Evolutionary conservation across 30 jellyfish, hydroid and myxozoan species (phyloP), one percentile per base, ranked within the genome.

Genomic region (Aurelia aurita complex sp. Pacific): DNA sequence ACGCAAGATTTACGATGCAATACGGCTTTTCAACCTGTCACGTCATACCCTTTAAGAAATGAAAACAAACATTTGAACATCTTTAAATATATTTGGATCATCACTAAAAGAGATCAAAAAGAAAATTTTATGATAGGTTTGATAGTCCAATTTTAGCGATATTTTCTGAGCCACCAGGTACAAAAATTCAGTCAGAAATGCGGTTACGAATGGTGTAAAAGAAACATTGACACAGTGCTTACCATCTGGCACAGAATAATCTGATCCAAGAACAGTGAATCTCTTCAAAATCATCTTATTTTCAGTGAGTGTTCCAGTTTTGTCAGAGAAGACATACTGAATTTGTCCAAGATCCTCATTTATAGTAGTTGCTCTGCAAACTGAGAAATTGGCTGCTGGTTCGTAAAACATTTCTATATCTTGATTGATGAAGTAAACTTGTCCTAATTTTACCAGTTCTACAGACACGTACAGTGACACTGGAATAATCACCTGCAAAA

Each of bases 311-410:
- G 98, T 94, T 64, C 98, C 98, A 53, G 98, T 94, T 51, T 94
- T 94, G 74, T 94, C 99, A 0, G 98, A 90, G 72, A 95, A 95
- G 4, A 95, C 94, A 71, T 90, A 95, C 69, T 91, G 88, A n/a
- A 95, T 91, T 65, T 95, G 99, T 42, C 99, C 99, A 17, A 95
- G 83, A 76, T 95, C 99, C 74, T 95, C 99, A 69, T 90, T 95
- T 64, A 95, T 91, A 42, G 93, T 90, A 10, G 98, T 90, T 18
- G 99, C 98, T 69, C 98, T 77, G 82, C 98, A 90, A 11, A 95
- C 50, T 11, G 91, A 79, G 66, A 91, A 87, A 29, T 83, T 92
- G 17, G 95, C 92, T 11, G 96, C 88, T 38, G 86, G 88, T 64
- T 73, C 92, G 60, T 82, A 72, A 78, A 15, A 95, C 96, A 95